Base-by-base conservation (phyloP, 2,113 vertebrate species). In the Nycticryphes semicollaris region DNA sequence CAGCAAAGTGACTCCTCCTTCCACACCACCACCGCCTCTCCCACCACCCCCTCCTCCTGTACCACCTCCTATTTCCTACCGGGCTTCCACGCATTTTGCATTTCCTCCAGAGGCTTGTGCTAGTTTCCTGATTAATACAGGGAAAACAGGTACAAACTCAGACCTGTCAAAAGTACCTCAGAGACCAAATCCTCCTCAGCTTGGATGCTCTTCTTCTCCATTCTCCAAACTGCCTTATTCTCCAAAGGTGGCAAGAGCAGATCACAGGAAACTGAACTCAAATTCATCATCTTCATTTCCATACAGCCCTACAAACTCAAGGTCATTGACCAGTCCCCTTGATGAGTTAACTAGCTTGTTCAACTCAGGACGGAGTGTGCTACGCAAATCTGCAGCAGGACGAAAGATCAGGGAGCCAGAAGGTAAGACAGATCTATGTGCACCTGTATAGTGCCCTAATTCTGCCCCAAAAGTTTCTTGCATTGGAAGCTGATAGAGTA, bases 291-390 rank as follows among this genome's bases (percentile, higher is more conserved):
- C 98, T 45, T 98, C 98, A 4, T 98, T 98, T 84, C 97, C 98
- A 53, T 99, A 98, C 92, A 99, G 98, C 94, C 98, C 99, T 33
- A 98, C 98, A 68, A 98, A 98, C 84, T 96, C 98, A 60, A 98
- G 99, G 70, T 97, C 99, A 2, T 97, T 99, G 43, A 98, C 98
- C 97, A 99, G 99, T 96, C 99, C 99, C 6, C 98, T 99, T 76
- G 99, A 99, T 63, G 99, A 99, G 95, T 98, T 99, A 94, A 98
- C 98, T 88, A 99, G 98, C 25, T 98, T 99, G 80, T 99, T 99
- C 97, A 99, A 97, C 97, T 99, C 99, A 20, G 99, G 99, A 47
- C 98, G 98, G 93, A 99, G 98, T 53, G 97, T 99, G 74, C 98
- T 99, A 37, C 98, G 99, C 77, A 99, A 98, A 96, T 99, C 99